A percentile compares a stretch with the other conserved stretches of the same genome.
Conservation (phyloP, 2,113 vertebrate species). For the Anthoscopus minutus region DNA sequence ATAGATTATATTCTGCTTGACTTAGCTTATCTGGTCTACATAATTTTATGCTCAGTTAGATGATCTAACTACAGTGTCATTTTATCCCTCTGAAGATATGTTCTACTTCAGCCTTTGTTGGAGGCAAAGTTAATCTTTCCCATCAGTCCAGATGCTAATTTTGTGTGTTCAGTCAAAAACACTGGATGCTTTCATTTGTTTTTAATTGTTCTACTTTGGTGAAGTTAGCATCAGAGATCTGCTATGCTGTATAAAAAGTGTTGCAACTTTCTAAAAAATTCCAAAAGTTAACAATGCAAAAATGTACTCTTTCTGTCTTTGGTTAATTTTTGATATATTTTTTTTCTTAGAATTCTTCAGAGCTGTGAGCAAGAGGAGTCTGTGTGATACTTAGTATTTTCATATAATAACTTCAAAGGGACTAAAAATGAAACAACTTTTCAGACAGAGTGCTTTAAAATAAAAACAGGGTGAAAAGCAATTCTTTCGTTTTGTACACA, state of each 20-base stretch:
- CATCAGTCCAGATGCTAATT: not conserved
- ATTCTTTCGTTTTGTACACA: not conserved
- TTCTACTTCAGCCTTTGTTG: not conserved
- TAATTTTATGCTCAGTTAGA: not conserved
- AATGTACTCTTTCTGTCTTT: not conserved
- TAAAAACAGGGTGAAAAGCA: not conserved
- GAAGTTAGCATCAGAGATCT: not conserved
- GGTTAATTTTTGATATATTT: not conserved
- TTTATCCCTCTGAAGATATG: not conserved
- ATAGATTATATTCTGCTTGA: not conserved
- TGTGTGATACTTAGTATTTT: not conserved
- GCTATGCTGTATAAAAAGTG: not conserved
- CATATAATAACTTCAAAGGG: not conserved
- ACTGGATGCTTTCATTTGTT: not conserved
- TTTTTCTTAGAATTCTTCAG: not conserved
- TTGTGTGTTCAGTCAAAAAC: not conserved
- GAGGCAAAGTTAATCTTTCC: not conserved
- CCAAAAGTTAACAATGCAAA: not conserved
- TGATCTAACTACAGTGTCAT: not conserved
- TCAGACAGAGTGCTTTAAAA: not conserved
- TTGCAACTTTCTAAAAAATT: not conserved
- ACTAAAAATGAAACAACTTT: not conserved
- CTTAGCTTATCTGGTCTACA: not conserved
- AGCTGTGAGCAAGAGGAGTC: not conserved
- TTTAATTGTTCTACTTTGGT: not conserved